Base-by-base conservation (phyloP, 2,888 invertebrate genomes). In the Campaea margaritaria region DNA sequence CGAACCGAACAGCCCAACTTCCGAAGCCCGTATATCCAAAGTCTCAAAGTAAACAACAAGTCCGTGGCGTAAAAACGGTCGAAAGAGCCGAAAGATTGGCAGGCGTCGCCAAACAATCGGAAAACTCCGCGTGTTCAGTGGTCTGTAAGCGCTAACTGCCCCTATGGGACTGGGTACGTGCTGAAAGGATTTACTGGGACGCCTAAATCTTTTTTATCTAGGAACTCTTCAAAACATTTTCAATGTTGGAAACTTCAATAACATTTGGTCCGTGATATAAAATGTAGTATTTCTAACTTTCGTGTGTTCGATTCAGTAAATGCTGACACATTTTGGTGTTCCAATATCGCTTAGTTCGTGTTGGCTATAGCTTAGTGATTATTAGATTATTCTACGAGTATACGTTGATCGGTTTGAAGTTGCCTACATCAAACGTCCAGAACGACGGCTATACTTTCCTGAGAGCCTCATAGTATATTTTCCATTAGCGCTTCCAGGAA, bases 101-200 rank as follows among this genome's bases (percentile, higher is more conserved):
- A 63, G 58, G 54, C 62, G 59, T 64, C 58, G 67, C 58, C 46
- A 64, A 69, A 69, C 69, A 67, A 67, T 64, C 57, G 62, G 48
- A 58, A 58, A 67, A 69, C 54, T 68, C 58, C 44, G 54, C 47
- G 21, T 52, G 53, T 50, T 45, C 66, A 51, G 48, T 59, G 52
- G 64, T 39, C 62, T 57, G 60, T 59, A 54, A 52, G 60, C 65
- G 66, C 66, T 69, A 62, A 72, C 68, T 67, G 61, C 68, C 65
- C 72, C 68, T 60, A 66, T 67, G 70, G 68, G 71, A 68, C 57
- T 27, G 43, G 55, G 62, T 65, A 52, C 64, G 48, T 61, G 61
- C 57, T 58, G 45, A 54, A 59, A 65, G 58, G 62, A 63, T 67
- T 66, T 60, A 63, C 59, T 47, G 59, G 14, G 47, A 55, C 43